Base-by-base conservation (phyloP, 2,888 invertebrate genomes). In the Eledone cirrhosa region DNA sequence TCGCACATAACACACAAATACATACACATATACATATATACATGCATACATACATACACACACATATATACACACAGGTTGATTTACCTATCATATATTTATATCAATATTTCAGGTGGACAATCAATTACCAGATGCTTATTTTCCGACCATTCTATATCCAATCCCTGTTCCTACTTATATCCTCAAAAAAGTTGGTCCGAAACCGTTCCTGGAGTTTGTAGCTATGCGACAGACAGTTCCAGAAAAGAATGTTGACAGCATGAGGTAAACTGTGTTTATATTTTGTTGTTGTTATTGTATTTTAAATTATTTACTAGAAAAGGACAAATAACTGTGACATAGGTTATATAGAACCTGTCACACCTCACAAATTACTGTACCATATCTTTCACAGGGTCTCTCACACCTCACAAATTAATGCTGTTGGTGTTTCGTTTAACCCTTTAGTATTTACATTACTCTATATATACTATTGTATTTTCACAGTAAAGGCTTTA, bases 121-220 rank as follows among this genome's bases (percentile, higher is more conserved):
- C 90, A 95, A 95, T 90, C 94, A 95, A 90, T 88, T 94, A 81
- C 92, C 92, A 77, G 94, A 94, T 86, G 94, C 94, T 22, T 93
- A 94, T 63, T 94, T 94, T 87, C 94, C 94, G 0, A 93, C 93
- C 65, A 93, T 94, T 16, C 86, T 95, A 22, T 92, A 94, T 85
- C 93, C 94, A 0, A 92, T 93, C 1, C 93, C 94, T 13, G 82
- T 90, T 53, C 91, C 93, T 0, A 82, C 88, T 27, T 91, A 91
- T 78, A 89, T 92, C 47, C 89, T 92, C 22, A 92, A 92, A 85
- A 92, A 91, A 83, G 86, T 89, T 72, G 91, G 92, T 5, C 92
- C 92, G 65, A 93, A 93, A 80, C 93, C 94, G 0, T 94, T 94
- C 87, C 88, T 94, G 47, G 91, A 91, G 82, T 74, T 90, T 59